phyloP scores from a whole-genome alignment of 2,113 vertebrate species.

The Cranoglanis bouderius region DNA sequence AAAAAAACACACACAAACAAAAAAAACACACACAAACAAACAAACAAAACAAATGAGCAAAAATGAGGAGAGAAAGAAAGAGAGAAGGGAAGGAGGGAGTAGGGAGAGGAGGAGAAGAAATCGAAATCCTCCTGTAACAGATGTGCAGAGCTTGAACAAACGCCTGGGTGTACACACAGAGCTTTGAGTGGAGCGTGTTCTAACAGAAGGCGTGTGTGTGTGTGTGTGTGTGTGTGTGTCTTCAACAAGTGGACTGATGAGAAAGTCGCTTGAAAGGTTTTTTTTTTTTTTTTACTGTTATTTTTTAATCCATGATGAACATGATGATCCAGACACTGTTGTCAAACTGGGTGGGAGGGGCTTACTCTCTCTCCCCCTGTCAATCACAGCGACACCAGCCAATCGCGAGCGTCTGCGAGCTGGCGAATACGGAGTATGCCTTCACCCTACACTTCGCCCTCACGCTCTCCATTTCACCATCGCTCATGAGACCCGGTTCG shows the following conservation, averaged over 20 bases:
- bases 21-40: not conserved
- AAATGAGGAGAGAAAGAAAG: constrained; percentile 51
- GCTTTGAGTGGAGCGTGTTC: not conserved
- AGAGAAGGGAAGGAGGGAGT: constrained; percentile 35
- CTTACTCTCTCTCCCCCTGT: not conserved
- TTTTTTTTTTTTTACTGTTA: too few relatives aligned
- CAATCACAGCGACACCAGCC: not conserved
- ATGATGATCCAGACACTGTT: not conserved
- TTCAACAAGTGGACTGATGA: not conserved
- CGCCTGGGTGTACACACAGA: constrained; percentile 30
- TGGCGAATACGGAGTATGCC: not conserved
- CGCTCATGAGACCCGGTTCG: not conserved
- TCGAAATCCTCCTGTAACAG: constrained; percentile 26
- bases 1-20: not conserved
- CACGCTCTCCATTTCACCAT: not conserved
- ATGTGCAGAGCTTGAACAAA: constrained; percentile 50
- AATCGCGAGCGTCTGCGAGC: not conserved
- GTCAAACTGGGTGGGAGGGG: not conserved
- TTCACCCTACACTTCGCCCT: not conserved
- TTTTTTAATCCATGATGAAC: too few relatives aligned
- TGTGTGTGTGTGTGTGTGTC: not conserved
- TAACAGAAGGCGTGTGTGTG: not conserved
- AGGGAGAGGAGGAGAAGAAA: not conserved
- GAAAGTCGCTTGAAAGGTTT: not conserved
- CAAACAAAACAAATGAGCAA: constrained; percentile 39